Evolutionary conservation across 2,797 vertebrate genomes (phyloP), one percentile per base, ranked within the genome.

Genomic region (Eleutherodactylus coqui): DNA sequence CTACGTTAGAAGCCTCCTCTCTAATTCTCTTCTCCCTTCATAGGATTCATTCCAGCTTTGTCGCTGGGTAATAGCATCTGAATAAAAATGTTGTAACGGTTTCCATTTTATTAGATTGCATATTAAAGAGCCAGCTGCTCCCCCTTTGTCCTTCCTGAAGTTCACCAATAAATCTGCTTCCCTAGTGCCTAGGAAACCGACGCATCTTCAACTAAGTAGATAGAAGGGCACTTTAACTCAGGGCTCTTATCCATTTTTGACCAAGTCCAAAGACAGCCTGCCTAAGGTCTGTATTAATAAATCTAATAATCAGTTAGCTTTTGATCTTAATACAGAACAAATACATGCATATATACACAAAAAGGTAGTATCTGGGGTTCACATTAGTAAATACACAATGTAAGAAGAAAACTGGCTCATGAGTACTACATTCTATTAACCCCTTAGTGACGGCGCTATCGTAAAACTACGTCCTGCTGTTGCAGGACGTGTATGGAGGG

Each of bases 61-160:
- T 86, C 38, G 49, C 84, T 24, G 67, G 76, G 79, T 86, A 86
- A 82, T 86, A 86, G 85, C 79, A 86, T 86, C 73, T 83, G 85
- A 83, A 87, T 87, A 78, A 87, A 87, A 83, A 83, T 83, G 75
- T 87, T 83, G 86, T 87, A 83, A 83, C 81, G 86, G 86, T 87
- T 87, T 87, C 67, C 62, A 77, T 87, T 70, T 87, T 87, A 87
- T 87, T 87, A 87, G 86, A 87, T 87, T 87, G 81, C 81, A 83
- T 87, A 87, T 87, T 87, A 87, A 86, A 79, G 81, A 87, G 81
- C 62, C 86, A 87, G 86, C 81, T 87, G 86, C 86, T 87, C 80
- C 79, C 75, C 64, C 81, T 83, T 87, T 87, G 86, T 87, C 86
- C 86, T 87, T 87, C 78, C 75, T 72, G 86, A 83, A 83, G 81